Percentiles rank a stretch among this genome's conserved stretches.
phyloP scores from a whole-genome alignment of 92 coral and sea anemone species.

The Palythoa heliodiscus region DNA sequence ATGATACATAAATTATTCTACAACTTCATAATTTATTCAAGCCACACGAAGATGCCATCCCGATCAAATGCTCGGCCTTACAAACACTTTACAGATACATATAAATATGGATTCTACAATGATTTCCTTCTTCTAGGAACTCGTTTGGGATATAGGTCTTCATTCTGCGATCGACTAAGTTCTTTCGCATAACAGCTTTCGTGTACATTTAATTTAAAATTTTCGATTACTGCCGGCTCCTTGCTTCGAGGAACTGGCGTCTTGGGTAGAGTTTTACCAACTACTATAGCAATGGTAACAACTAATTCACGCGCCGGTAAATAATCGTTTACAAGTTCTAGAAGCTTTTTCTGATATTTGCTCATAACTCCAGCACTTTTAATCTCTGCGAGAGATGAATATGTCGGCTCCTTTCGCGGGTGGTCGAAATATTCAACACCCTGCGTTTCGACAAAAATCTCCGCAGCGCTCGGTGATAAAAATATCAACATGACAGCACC shows the following conservation, averaged over 20 bases:
- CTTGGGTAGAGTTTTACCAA: slow-evolving; percentile 78
- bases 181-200: slow-evolving; percentile 63
- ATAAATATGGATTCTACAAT: slow-evolving; percentile 16
- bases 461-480: slow-evolving; percentile 93
- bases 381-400: slow-evolving; percentile 81
- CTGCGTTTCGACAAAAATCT: slow-evolving; percentile 79
- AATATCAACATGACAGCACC: slow-evolving; percentile 90
- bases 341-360: slow-evolving; percentile 78
- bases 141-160: slow-evolving; percentile 17
- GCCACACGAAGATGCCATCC: slow-evolving; percentile 1
- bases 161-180: slow-evolving; percentile 71
- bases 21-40: slow-evolving; percentile 35
- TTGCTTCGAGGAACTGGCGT: slow-evolving; percentile 92
- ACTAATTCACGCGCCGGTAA: slow-evolving; percentile 90
- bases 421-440: slow-evolving; percentile 80
- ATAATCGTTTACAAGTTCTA: slow-evolving; percentile 70
- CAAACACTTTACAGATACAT: background rate
- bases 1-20: background rate
- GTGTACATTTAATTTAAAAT: slow-evolving; percentile 71
- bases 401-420: slow-evolving; percentile 82
- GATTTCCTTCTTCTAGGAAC: slow-evolving; percentile 26
- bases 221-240: slow-evolving; percentile 85
- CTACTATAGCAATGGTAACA: slow-evolving; percentile 89
- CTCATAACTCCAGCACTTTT: slow-evolving; percentile 80
- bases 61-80: background rate